phyloP scores from a whole-genome alignment of 1,140 invertebrate genomes.

The Drosophila insularis region DNA sequence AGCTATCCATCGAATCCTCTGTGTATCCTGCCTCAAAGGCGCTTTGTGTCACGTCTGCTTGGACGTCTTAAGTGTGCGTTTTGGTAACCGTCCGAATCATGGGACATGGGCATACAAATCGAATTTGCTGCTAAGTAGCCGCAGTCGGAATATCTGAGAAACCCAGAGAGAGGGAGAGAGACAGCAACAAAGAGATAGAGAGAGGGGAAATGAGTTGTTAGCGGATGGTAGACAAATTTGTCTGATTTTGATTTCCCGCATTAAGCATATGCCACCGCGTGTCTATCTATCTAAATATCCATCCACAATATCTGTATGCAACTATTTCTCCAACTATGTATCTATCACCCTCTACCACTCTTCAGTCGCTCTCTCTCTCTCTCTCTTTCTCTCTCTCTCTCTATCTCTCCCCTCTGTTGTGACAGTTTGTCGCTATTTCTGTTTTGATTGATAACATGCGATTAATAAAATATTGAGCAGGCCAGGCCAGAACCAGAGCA shows the following conservation, averaged over 20 bases:
- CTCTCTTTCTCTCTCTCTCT: slow-evolving; percentile 37
- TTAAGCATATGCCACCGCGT: slow-evolving; percentile 70
- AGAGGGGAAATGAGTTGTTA: slow-evolving; percentile 17
- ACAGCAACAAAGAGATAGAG: not conserved
- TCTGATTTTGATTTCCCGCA: slow-evolving; percentile 78
- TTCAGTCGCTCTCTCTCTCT: slow-evolving; percentile 25
- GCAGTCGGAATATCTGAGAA: slow-evolving; percentile 30
- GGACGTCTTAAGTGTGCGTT: slow-evolving; percentile 71
- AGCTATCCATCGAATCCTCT: slow-evolving; percentile 2
- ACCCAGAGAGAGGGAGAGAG: not conserved
- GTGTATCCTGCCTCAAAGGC: slow-evolving; percentile 59
- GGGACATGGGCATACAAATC: slow-evolving; percentile 58
- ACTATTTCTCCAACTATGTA: slow-evolving; percentile 5
- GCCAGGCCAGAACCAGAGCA: slow-evolving; percentile 15
- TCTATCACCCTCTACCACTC: slow-evolving; percentile 13
- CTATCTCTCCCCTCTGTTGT: slow-evolving; percentile 34
- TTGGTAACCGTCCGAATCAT: slow-evolving; percentile 56
- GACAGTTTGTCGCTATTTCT: slow-evolving; percentile 56
- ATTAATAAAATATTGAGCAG: slow-evolving; percentile 78
- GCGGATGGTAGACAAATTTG: slow-evolving; percentile 51
- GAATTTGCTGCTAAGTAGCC: slow-evolving; percentile 80
- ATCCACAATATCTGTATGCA: not conserved
- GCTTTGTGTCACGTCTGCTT: slow-evolving; percentile 60
- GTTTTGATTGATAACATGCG: slow-evolving; percentile 79
- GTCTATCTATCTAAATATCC: slow-evolving; percentile 25